Evolutionary conservation across 2,888 invertebrate genomes (phyloP).

Genomic region (Drosophila mayaguana): DNA sequence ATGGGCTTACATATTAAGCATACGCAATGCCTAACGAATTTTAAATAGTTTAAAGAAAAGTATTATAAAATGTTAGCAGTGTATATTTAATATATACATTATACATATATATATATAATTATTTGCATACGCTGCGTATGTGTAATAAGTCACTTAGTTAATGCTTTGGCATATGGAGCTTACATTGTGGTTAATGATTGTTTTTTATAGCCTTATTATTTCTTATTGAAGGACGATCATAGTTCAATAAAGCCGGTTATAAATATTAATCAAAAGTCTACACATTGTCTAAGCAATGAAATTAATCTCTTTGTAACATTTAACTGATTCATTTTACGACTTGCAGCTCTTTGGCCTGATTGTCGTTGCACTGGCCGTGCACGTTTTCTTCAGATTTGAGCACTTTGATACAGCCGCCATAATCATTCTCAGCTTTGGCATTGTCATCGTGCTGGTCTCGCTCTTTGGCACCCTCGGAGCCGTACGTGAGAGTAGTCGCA

Average conservation of each 20-base stretch:
- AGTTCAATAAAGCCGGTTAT: conserved; percentile 17
- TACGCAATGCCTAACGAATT: background rate
- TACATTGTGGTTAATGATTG: background rate
- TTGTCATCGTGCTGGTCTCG: conserved; percentile 61
- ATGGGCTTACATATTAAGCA: conserved; percentile 34
- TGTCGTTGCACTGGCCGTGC: conserved; percentile 67
- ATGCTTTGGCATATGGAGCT: background rate
- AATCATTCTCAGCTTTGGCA: conserved; percentile 68
- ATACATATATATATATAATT: too few relatives aligned
- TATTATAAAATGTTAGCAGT: too few relatives aligned
- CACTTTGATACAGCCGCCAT: conserved; percentile 74
- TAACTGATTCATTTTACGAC: conserved; percentile 11
- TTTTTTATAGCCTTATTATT: background rate
- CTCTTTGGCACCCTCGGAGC: conserved; percentile 75
- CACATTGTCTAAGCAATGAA: background rate
- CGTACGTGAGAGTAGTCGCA: conserved; percentile 72
- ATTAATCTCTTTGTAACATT: background rate
- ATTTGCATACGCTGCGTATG: too few relatives aligned
- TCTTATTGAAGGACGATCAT: background rate
- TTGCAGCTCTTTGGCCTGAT: conserved; percentile 71
- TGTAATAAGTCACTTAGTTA: background rate
- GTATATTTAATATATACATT: too few relatives aligned
- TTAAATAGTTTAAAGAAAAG: background rate
- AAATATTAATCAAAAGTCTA: conserved; percentile 1
- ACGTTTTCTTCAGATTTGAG: conserved; percentile 71